Evolutionary conservation across 1,140 invertebrate species (phyloP).

Genomic region (Drosophila burlai): DNA sequence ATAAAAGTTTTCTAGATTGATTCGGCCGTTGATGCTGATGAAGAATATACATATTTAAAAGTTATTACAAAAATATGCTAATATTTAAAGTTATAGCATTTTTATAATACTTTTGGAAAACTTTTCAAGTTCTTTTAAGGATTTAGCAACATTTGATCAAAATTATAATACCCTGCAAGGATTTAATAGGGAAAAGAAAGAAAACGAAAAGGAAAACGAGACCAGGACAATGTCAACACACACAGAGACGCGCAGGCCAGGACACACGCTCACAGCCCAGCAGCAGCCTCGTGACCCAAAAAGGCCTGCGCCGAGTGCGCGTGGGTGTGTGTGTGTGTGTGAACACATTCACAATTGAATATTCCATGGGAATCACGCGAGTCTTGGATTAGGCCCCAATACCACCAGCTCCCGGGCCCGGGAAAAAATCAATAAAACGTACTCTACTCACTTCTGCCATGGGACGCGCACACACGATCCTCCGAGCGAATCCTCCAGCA

Average conservation of each 20-base stretch:
- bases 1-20: too few relatives aligned
- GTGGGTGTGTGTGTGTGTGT: conserved; percentile 20
- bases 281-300: conserved; percentile 79
- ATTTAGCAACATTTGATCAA: not conserved
- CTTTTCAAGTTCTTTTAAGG: not conserved
- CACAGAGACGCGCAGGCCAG: conserved; percentile 38
- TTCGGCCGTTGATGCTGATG: too few relatives aligned
- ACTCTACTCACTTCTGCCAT: conserved; percentile 68
- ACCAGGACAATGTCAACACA: conserved; percentile 81
- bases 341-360: conserved; percentile 45
- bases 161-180: not conserved
- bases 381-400: conserved; percentile 52
- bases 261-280: conserved; percentile 33
- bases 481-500: conserved; percentile 17
- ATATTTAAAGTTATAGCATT: not conserved
- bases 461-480: conserved; percentile 33
- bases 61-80: too few relatives aligned
- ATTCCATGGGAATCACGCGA: conserved; percentile 78
- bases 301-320: conserved; percentile 41
- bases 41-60: too few relatives aligned
- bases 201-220: conserved; percentile 55
- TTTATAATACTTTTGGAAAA: not conserved
- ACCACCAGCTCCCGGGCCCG: conserved; percentile 41
- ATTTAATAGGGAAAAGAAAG: not conserved
- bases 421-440: conserved; percentile 70